phyloP scores from a whole-genome alignment of 2,113 vertebrate species.

The Perognathus longimembris region DNA sequence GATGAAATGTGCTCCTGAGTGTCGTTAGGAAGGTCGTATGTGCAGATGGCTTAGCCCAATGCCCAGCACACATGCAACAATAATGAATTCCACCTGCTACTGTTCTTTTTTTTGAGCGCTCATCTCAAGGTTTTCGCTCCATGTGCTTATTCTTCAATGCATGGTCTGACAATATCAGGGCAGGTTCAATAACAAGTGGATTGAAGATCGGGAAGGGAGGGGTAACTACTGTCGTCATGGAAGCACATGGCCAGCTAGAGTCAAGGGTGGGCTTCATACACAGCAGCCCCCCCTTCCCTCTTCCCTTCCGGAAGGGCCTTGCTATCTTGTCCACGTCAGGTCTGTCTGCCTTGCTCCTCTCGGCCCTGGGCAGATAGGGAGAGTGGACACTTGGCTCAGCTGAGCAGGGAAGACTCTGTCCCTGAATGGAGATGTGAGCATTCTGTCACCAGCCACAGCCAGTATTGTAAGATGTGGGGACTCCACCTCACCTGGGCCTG shows the following conservation, averaged over 20 bases:
- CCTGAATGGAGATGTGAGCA: background rate
- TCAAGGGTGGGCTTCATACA: background rate
- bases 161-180: background rate
- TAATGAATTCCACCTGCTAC: rapidly evolving
- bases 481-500: background rate
- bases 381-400: background rate
- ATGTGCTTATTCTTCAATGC: background rate
- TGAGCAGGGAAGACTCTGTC: background rate
- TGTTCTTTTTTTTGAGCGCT: background rate
- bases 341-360: background rate
- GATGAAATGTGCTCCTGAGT: too few species aligned
- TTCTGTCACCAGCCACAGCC: background rate
- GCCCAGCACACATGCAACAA: too few species aligned
- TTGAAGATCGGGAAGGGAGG: background rate
- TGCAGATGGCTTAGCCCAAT: too few species aligned
- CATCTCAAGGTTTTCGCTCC: background rate
- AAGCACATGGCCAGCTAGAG: background rate
- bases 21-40: rapidly evolving
- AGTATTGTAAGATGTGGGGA: too few species aligned
- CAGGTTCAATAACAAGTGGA: background rate
- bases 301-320: background rate
- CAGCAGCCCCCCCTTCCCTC: background rate
- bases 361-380: background rate
- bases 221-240: rapidly evolving
- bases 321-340: background rate